A percentile compares a stretch with the other conserved stretches of the same genome.
These are phyloP conservation scores for Epinephelus cyanopodus DNA, from an alignment of 2,113 vertebrate species.

Conservation along the genomic window DNA sequence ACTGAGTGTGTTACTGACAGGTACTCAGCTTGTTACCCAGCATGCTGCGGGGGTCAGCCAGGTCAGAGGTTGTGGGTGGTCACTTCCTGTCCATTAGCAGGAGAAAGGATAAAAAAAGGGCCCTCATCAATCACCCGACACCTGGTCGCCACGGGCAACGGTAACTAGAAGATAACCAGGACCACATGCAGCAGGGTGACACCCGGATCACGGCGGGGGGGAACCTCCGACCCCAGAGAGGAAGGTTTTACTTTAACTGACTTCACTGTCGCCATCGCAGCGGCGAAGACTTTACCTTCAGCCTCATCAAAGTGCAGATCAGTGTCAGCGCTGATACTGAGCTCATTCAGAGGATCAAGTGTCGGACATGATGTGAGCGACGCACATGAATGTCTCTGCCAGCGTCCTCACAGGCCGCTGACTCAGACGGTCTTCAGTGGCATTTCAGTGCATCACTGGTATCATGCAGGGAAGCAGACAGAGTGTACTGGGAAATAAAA, in stretches of 20 bases:
- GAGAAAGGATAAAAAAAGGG: conserved; percentile 40
- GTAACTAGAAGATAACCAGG: conserved; percentile 59
- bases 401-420: background rate
- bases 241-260: conserved; percentile 15
- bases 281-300: background rate
- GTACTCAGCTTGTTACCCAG: conserved; percentile 66
- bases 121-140: conserved; percentile 77
- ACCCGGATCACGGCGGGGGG: background rate
- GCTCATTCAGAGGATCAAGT: background rate
- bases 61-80: conserved; percentile 75
- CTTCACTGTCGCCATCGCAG: background rate
- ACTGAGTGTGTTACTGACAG: conserved; percentile 43
- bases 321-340: background rate
- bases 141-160: conserved; percentile 51
- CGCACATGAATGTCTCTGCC: background rate
- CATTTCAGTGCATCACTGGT: background rate
- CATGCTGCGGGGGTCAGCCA: conserved; percentile 64
- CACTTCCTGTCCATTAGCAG: conserved; percentile 81
- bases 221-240: conserved; percentile 49
- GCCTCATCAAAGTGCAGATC: background rate
- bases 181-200: conserved; percentile 52
- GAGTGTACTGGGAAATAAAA: too few species aligned
- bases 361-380: background rate
- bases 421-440: background rate
- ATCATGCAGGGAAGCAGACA: background rate